These are phyloP conservation scores for Sparus aurata DNA, from an alignment of 2,797 vertebrate species.

Conservation along the genomic window DNA sequence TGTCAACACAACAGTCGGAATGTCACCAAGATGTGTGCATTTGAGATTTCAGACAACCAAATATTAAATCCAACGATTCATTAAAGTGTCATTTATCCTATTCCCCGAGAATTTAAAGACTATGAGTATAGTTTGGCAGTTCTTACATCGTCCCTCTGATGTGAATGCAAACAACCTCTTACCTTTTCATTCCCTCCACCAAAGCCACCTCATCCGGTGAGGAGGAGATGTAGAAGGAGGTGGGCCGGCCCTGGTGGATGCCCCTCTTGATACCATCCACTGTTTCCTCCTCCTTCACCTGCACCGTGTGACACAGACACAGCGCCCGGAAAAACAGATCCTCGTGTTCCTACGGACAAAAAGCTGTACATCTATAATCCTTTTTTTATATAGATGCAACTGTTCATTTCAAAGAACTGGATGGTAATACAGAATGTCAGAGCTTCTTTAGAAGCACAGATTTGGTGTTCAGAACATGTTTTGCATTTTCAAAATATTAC, in stretches of 20 bases:
- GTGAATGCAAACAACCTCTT: background rate
- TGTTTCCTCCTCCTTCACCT: slow-evolving; percentile 95
- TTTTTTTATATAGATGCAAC: background rate
- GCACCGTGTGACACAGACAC: slow-evolving; percentile 97
- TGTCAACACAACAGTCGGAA: background rate
- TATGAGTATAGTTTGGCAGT: background rate
- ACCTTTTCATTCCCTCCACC: slow-evolving; percentile 98
- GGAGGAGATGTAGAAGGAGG: slow-evolving; percentile 96
- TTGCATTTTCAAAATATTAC: background rate
- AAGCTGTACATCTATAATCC: background rate
- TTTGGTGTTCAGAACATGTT: background rate
- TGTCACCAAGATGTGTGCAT: background rate
- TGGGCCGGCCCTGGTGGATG: slow-evolving; percentile 87
- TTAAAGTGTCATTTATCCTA: background rate
- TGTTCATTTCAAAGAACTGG: background rate
- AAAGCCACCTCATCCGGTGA: slow-evolving; percentile 97
- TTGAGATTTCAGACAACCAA: background rate
- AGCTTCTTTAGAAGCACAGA: background rate
- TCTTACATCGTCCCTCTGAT: too few species aligned
- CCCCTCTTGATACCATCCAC: slow-evolving; percentile 92
- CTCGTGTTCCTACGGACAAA: slow-evolving; percentile 90
- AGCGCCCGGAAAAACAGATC: slow-evolving; percentile 97
- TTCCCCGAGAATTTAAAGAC: background rate
- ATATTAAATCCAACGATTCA: background rate
- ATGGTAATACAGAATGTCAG: background rate